These are phyloP conservation scores for Carollia perspicillata DNA, from an alignment of 2,113 vertebrate genomes.

Conservation along the genomic window DNA sequence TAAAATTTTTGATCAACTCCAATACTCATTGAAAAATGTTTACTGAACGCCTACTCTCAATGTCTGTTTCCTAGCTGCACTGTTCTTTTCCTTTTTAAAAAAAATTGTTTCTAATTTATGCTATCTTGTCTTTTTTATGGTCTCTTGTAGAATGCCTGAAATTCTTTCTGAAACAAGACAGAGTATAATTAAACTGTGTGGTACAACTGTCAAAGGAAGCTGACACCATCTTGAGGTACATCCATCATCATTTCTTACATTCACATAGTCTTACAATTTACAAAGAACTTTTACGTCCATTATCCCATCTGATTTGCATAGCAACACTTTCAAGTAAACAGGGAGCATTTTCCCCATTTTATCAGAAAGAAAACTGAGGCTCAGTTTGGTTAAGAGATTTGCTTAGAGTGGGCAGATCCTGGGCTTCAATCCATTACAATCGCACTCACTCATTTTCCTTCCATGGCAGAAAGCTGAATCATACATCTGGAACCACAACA, in stretches of 20 bases:
- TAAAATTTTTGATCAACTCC: not conserved
- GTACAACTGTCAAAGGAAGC: not conserved
- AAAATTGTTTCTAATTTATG: slow-evolving; percentile 44
- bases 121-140: slow-evolving; percentile 37
- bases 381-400: not conserved
- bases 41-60: not conserved
- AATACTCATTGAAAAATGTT: slow-evolving; percentile 31
- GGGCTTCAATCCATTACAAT: not conserved
- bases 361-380: not conserved
- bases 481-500: not conserved
- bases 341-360: not conserved
- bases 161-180: slow-evolving; percentile 53
- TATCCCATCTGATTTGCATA: slow-evolving; percentile 3
- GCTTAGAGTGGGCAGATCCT: not conserved
- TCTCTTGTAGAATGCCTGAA: slow-evolving; percentile 42
- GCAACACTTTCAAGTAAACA: not conserved
- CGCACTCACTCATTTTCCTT: not conserved
- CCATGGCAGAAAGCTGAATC: not conserved
- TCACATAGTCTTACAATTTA: slow-evolving; percentile 1
- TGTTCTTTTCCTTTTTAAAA: not conserved
- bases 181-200: slow-evolving; percentile 45
- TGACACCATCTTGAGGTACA: slow-evolving; percentile 30
- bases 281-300: not conserved
- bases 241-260: slow-evolving; percentile 48
- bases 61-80: not conserved